These are phyloP conservation scores for Diadophis punctatus DNA, from an alignment of 2,113 vertebrate species.

Conservation along the genomic window DNA sequence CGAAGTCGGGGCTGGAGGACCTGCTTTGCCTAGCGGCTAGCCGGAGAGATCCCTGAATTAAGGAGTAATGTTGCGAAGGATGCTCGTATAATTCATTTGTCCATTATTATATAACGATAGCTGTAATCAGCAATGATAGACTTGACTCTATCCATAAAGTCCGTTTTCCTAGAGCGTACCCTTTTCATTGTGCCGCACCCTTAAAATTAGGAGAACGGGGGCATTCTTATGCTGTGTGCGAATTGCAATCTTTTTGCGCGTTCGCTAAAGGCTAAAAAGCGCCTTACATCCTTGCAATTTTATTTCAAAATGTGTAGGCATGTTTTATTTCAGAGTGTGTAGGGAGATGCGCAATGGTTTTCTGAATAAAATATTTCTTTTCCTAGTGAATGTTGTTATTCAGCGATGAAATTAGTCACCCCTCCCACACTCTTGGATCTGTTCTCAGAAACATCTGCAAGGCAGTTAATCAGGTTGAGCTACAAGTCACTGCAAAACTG, in stretches of 20 bases:
- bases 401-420: too few species aligned
- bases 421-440: background rate
- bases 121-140: background rate
- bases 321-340: background rate
- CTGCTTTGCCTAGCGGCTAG: background rate
- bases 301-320: background rate
- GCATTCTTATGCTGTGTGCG: background rate
- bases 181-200: background rate
- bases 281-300: background rate
- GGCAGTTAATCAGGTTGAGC: background rate
- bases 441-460: background rate
- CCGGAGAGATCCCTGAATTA: background rate
- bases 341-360: background rate
- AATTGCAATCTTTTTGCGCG: background rate
- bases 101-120: background rate
- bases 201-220: background rate
- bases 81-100: background rate
- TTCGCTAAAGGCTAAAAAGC: background rate
- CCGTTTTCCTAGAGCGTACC: background rate
- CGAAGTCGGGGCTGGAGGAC: accelerated
- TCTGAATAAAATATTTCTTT: background rate
- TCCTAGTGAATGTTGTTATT: background rate
- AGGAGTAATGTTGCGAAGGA: background rate
- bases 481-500: background rate
- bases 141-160: background rate